Conservation (phyloP, 2,888 invertebrate species). For the Chymomyza procnemis region DNA sequence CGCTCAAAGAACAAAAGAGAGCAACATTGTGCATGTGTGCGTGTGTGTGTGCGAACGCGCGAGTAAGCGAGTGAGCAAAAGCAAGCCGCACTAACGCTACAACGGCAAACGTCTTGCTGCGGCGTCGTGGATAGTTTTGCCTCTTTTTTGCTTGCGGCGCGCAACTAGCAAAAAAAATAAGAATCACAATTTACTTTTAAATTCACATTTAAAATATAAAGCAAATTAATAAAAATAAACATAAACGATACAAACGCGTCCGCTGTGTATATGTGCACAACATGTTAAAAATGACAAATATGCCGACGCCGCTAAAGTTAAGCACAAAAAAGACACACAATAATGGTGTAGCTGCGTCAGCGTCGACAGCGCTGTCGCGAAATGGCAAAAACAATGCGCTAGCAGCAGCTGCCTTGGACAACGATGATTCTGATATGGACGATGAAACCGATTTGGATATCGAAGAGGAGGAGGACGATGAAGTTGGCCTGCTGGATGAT, state of each 20-base stretch:
- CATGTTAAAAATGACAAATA: slow-evolving; percentile 65
- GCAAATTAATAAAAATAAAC: slow-evolving; percentile 35
- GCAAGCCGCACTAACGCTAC: slow-evolving; percentile 31
- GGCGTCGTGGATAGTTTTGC: slow-evolving; percentile 69
- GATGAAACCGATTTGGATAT: slow-evolving; percentile 59
- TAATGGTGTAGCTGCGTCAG: slow-evolving; percentile 61
- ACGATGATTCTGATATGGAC: slow-evolving; percentile 51
- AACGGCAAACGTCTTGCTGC: slow-evolving; percentile 47
- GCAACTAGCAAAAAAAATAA: slow-evolving; percentile 14
- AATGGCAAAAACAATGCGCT: slow-evolving; percentile 4
- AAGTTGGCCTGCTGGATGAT: slow-evolving; percentile 45
- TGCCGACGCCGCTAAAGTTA: slow-evolving; percentile 37
- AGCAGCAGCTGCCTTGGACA: slow-evolving; percentile 28
- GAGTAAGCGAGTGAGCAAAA: slow-evolving; percentile 29
- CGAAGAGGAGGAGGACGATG: slow-evolving; percentile 56
- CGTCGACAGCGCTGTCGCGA: slow-evolving; percentile 49
- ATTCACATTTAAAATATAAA: slow-evolving; percentile 4
- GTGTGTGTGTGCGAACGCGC: slow-evolving; percentile 19
- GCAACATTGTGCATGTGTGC: slow-evolving; percentile 21
- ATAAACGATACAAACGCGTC: slow-evolving; percentile 16
- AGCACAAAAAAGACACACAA: slow-evolving; percentile 53
- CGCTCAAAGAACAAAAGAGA: slow-evolving; percentile 49
- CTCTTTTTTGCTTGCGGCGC: slow-evolving; percentile 18
- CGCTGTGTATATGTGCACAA: slow-evolving; percentile 11
- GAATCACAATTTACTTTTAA: slow-evolving; percentile 10